Conservation (phyloP, 2,113 vertebrate genomes). For the Andinoacara biseriatus region DNA sequence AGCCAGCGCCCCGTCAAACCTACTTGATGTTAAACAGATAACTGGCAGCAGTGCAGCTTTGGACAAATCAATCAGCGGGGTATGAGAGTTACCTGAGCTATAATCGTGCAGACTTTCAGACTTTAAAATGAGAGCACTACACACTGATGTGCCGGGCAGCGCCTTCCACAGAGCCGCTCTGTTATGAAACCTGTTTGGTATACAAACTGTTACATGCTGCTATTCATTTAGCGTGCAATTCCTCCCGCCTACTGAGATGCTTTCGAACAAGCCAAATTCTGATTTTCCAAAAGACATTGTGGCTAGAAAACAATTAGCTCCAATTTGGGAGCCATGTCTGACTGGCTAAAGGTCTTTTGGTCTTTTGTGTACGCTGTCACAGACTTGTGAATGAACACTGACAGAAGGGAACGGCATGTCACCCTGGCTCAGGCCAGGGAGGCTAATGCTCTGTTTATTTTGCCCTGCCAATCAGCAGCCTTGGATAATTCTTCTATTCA, state of each 20-base stretch:
- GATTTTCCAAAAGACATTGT: slow-evolving; percentile 47
- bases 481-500: slow-evolving; percentile 36
- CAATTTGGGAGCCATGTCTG: slow-evolving; percentile 61
- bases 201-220: slow-evolving; percentile 29
- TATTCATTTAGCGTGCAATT: background rate
- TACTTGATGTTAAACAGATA: slow-evolving; percentile 14
- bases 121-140: background rate
- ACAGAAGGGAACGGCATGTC: slow-evolving; percentile 62
- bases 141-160: slow-evolving; percentile 28
- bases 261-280: slow-evolving; percentile 26
- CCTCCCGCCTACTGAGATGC: background rate
- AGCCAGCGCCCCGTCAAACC: background rate
- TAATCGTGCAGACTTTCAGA: slow-evolving; percentile 29
- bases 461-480: slow-evolving; percentile 56
- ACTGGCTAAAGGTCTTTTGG: slow-evolving; percentile 42
- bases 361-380: slow-evolving; percentile 52
- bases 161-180: slow-evolving; percentile 21
- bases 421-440: slow-evolving; percentile 35
- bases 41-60: slow-evolving; percentile 25
- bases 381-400: slow-evolving; percentile 60
- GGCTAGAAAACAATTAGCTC: slow-evolving; percentile 64
- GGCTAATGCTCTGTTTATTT: slow-evolving; percentile 62
- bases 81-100: slow-evolving; percentile 29
- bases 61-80: slow-evolving; percentile 33
- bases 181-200: slow-evolving; percentile 46